Evolutionary conservation across 2,888 invertebrate species (phyloP).

Genomic region (Agrochola macilenta): DNA sequence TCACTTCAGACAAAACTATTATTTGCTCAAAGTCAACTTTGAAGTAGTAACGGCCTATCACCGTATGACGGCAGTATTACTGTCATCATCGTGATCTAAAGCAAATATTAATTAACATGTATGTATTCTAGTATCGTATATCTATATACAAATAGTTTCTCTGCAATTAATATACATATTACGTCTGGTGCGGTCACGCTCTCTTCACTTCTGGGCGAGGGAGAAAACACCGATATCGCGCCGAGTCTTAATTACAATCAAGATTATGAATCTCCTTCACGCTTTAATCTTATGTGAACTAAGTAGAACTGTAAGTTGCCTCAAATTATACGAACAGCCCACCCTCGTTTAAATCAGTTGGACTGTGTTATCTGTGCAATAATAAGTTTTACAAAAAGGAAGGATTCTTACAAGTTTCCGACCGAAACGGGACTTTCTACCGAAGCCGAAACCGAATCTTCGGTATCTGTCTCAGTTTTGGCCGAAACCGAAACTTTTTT

Average conservation of each 20-base stretch:
- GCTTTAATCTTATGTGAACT: slow-evolving; percentile 35
- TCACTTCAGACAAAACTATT: no score
- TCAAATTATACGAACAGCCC: neutral
- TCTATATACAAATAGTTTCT: slow-evolving; percentile 60
- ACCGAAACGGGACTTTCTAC: no score
- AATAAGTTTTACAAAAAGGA: neutral
- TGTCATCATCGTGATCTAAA: slow-evolving; percentile 1
- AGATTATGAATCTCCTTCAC: slow-evolving; percentile 49
- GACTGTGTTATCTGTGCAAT: neutral
- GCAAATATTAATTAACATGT: slow-evolving; percentile 28
- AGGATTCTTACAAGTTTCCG: no score
- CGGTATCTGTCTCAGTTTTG: no score
- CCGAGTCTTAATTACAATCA: slow-evolving; percentile 48
- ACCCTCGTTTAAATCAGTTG: neutral
- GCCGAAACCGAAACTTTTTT: no score
- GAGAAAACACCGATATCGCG: slow-evolving; percentile 48
- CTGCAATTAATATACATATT: slow-evolving; percentile 57
- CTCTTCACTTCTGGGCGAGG: slow-evolving; percentile 50
- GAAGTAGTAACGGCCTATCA: no score
- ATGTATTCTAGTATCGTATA: slow-evolving; percentile 44
- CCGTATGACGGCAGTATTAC: no score
- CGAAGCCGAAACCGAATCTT: no score
- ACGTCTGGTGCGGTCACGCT: slow-evolving; percentile 56
- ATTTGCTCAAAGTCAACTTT: no score
- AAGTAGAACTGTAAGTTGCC: slow-evolving; percentile 12